Evolutionary conservation across 2,888 invertebrate genomes (phyloP), one percentile per base, ranked within the genome.

Genomic region (Shargacucullia verbasci): DNA sequence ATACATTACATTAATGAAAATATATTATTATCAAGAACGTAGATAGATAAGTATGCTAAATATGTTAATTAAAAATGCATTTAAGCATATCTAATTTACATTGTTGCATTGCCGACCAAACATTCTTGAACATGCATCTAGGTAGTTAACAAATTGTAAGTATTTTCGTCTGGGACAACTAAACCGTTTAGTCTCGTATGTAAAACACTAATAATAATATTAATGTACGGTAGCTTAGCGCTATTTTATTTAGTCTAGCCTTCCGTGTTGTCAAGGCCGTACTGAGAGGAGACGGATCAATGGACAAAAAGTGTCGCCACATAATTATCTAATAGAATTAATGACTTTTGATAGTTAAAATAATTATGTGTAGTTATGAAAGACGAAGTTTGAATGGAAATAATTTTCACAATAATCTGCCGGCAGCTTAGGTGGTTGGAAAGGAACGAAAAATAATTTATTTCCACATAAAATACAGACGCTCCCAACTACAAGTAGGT

Each of bases 201-300:
- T 66, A 58, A 61, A 69, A 62, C 67, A 50, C 13, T 58, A 40
- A 57, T 47, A 57, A 47, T 55, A 59, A 48, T 53, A 55, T 55
- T 65, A 71, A 41, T 64, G 63, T 40, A 48, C 71, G 69, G 78
- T 65, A 80, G 76, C 79, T 79, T 80, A 78, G 79, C 80, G 81
- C 76, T 84, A 79, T 81, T 83, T 79, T 76, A 76, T 68, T 40
- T 31, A 35, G 10, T 48, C 69, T 73, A 70, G 81, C 71, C 88
- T 90, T 91, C 90, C 90, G 90, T 62, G 81, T 90, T 70, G 59
- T 62, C 87, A 89, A 89, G 90, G 90, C 78, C 82, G 78, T 66
- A 71, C 57, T 65, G 72, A 74, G 76, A 80, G 76, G 76, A 81
- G 77, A 74, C 81, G 38, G 78, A 76, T 68, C 39, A 75, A 59